A percentile compares a stretch with the other conserved stretches of the same genome.
These are phyloP conservation scores for Tyrannus savana DNA, from an alignment of 2,113 vertebrate genomes.

Conservation along the genomic window DNA sequence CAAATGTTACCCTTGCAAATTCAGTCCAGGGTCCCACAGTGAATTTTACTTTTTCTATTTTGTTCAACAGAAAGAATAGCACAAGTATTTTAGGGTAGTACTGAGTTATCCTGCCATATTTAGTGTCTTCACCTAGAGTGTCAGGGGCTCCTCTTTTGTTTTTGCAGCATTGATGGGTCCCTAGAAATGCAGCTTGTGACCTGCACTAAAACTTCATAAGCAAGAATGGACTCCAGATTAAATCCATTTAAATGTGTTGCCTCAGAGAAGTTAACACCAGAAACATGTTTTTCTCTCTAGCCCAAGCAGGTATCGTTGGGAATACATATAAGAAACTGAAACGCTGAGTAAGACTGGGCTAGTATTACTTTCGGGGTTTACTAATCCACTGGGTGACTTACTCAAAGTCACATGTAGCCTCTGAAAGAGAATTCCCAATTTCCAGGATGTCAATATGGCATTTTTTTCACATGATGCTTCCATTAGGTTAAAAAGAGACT, in stretches of 20 bases:
- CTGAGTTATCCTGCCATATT: not conserved
- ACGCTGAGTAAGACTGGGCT: not conserved
- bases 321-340: not conserved
- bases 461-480: not conserved
- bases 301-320: not conserved
- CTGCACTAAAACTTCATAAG: not conserved
- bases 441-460: not conserved
- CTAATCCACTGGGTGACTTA: not conserved
- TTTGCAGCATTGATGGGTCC: not conserved
- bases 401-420: not conserved
- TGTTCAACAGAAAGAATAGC: not conserved
- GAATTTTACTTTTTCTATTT: not conserved
- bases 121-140: not conserved
- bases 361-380: not conserved
- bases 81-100: not conserved
- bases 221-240: not conserved
- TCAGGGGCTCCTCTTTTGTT: not conserved
- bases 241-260: not conserved
- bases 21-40: not conserved
- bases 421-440: not conserved
- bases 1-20: not conserved
- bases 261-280: not conserved
- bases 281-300: not conserved
- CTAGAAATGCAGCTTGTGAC: not conserved
- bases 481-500: not conserved